These are phyloP conservation scores for Eurystomus gularis DNA, from an alignment of 2,113 vertebrate species.

Conservation along the genomic window DNA sequence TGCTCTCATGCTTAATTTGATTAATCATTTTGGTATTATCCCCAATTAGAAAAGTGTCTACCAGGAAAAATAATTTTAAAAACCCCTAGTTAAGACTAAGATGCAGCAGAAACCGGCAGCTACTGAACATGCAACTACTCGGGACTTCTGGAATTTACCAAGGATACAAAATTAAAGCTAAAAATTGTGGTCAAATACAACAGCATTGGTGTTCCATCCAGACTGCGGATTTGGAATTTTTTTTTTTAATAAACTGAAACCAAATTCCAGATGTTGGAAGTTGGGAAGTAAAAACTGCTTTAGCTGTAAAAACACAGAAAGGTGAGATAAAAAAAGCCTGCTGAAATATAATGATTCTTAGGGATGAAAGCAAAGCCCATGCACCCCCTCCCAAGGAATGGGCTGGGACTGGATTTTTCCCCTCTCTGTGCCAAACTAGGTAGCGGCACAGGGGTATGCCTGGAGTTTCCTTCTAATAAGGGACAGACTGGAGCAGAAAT, in stretches of 20 bases:
- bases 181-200: constrained; percentile 38
- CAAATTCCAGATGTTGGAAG: constrained; percentile 62
- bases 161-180: constrained; percentile 18
- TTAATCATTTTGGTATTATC: constrained; percentile 60
- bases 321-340: constrained; percentile 54
- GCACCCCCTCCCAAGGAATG: background rate
- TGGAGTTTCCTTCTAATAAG: background rate
- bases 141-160: background rate
- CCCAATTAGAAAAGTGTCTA: constrained; percentile 49
- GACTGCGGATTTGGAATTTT: background rate
- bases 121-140: background rate
- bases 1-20: constrained; percentile 44
- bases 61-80: background rate
- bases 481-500: background rate
- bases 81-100: background rate
- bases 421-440: background rate
- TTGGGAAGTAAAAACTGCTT: constrained; percentile 57
- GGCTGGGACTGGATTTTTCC: background rate
- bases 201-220: constrained; percentile 48
- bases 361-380: background rate
- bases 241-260: constrained; percentile 58
- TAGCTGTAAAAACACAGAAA: constrained; percentile 60
- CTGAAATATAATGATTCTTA: constrained; percentile 39
- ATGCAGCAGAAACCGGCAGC: background rate
- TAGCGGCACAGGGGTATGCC: background rate